A percentile compares a stretch with the other conserved stretches of the same genome.
These are phyloP conservation scores for Capricornis sumatraensis DNA, from an alignment of 2,113 vertebrate species.

Conservation along the genomic window DNA sequence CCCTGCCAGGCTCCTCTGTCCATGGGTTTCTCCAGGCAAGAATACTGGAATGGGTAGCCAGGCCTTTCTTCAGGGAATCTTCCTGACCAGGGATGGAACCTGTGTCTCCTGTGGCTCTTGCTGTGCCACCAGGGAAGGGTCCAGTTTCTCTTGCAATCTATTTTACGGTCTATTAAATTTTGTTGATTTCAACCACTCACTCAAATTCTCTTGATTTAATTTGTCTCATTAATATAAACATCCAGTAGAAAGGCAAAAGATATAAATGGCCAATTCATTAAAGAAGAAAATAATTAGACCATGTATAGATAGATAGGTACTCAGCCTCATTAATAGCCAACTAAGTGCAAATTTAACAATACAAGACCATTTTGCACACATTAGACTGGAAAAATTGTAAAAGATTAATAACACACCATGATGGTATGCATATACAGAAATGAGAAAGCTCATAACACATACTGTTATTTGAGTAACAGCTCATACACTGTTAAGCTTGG, in stretches of 20 bases:
- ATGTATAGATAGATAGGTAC: background rate
- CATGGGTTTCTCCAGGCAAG: background rate
- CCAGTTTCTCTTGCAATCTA: background rate
- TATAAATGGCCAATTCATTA: background rate
- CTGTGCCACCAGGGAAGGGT: fast-evolving
- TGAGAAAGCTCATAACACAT: background rate
- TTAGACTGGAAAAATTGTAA: background rate
- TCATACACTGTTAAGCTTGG: background rate
- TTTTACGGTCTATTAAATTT: slow-evolving; percentile 28
- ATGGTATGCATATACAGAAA: background rate
- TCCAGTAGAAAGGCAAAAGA: background rate
- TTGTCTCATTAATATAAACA: slow-evolving; percentile 26
- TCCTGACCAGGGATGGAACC: background rate
- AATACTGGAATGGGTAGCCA: background rate
- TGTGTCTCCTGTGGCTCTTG: background rate
- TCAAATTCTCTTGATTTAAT: background rate
- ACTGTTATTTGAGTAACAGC: background rate
- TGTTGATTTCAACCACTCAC: background rate
- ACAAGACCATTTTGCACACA: background rate
- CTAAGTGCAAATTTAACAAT: slow-evolving; percentile 1
- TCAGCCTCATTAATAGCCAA: background rate
- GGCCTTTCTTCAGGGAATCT: background rate
- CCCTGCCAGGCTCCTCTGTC: background rate
- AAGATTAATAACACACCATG: background rate
- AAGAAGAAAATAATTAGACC: slow-evolving; percentile 13